Evolutionary conservation across 2,888 invertebrate genomes (phyloP).

Genomic region (Chalcis sispes): DNA sequence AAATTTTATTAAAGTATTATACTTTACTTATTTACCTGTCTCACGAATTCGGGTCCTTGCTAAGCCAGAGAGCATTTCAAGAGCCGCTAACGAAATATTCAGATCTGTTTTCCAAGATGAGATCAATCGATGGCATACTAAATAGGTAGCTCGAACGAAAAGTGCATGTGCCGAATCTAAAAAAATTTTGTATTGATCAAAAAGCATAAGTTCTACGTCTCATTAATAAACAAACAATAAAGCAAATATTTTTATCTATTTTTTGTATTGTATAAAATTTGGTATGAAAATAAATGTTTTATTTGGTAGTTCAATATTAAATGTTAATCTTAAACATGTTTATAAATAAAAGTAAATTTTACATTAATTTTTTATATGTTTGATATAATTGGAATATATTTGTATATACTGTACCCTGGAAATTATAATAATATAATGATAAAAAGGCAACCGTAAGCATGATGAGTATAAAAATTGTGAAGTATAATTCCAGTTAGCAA

Average conservation of each 20-base stretch:
- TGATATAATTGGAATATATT: conserved; percentile 1
- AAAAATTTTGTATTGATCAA: conserved; percentile 14
- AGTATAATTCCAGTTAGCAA: conserved; percentile 30
- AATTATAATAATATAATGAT: conserved; percentile 11
- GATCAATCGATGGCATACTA: conserved; percentile 95
- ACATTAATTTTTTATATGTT: no score
- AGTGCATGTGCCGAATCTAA: conserved; percentile 91
- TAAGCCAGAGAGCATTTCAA: conserved; percentile 93
- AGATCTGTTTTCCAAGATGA: conserved; percentile 97
- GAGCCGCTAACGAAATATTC: conserved; percentile 93
- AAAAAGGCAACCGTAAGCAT: conserved; percentile 46
- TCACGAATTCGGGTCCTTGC: conserved; percentile 93
- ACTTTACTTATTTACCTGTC: conserved; percentile 82
- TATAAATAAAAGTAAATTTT: background rate
- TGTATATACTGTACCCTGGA: conserved; percentile 36
- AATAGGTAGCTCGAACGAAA: conserved; percentile 93
- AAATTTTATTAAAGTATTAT: conserved; percentile 17
- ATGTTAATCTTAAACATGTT: background rate
- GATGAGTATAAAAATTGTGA: conserved; percentile 47
- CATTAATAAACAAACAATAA: background rate
- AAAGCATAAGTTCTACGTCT: background rate
- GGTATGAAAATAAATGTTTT: background rate
- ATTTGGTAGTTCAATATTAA: background rate
- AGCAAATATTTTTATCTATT: background rate
- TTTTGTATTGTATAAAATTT: background rate